Evolutionary conservation across 2,888 invertebrate species (phyloP), one percentile per base, ranked within the genome.

Genomic region (Micropterix aruncella): DNA sequence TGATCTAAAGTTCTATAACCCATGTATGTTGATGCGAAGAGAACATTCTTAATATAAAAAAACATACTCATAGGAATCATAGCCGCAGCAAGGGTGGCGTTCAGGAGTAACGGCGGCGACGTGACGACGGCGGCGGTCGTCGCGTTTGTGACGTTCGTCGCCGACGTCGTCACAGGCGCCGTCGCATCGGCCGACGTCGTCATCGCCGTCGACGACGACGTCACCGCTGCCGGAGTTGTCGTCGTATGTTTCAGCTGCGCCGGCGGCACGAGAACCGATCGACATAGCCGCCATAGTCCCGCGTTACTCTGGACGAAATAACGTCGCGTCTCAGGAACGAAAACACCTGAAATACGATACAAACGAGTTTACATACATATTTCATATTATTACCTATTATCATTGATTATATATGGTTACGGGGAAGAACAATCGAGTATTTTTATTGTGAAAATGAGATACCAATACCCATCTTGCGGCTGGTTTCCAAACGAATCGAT

Each of bases 241-340:
- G 9, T 38, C 9, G 15, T 38, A 5, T 5, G 15, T n/a, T n/a
- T n/a, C 12, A 14, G 9, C 12, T 5, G 48, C 44, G 44, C 44
- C 5, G 38, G 50, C 1, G 68, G 64, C 42, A 59, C 56, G 50
- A 65, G 63, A 44, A 72, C 65, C 37, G 62, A 58, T 44, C 74
- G 61, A 57, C 80, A 81, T 42, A 73, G 73, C 54, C 73, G 70
- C 83, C 83, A 85, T 4, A 86, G 62, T 1, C 86, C 85, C 2
- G 80, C 76, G 54, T 83, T 73, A 51, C 82, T 82, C 53, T 71
- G 74, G 56, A 82, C 61, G 44, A 84, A 77, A 54, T 74, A 79
- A 45, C 75, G 60, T 7, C 71, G 66, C 18, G 70, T 74, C 42
- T 65, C 62, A 1, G 69, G 70, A 48, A 79, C 64, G 55, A 67